Conservation (phyloP, 1,140 invertebrate species). For the Drosophila nigromelanica region DNA sequence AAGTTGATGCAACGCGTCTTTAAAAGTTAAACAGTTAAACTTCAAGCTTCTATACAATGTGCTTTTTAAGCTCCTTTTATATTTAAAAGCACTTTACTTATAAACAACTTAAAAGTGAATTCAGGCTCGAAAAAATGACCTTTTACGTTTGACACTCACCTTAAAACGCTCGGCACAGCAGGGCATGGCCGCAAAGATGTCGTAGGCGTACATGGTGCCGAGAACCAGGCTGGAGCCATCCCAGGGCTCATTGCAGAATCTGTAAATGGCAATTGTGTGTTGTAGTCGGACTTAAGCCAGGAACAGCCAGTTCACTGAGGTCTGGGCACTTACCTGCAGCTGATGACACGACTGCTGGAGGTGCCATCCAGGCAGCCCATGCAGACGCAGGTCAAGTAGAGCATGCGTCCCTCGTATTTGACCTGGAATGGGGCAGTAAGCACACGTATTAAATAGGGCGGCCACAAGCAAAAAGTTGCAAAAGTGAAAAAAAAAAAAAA, state of each 20-base stretch:
- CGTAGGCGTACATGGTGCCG: slow-evolving; percentile 98
- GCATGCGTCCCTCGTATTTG: slow-evolving; percentile 93
- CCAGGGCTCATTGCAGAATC: slow-evolving; percentile 94
- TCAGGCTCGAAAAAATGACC: too few relatives aligned
- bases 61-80: too few relatives aligned
- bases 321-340: slow-evolving; percentile 85
- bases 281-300: too few relatives aligned
- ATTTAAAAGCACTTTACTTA: too few relatives aligned
- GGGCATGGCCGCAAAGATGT: slow-evolving; percentile 98
- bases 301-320: too few relatives aligned
- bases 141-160: slow-evolving; percentile 84
- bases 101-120: too few relatives aligned
- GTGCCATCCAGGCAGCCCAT: slow-evolving; percentile 95
- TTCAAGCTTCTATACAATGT: too few relatives aligned
- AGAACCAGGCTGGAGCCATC: slow-evolving; percentile 96
- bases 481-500: not conserved
- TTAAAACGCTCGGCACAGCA: slow-evolving; percentile 97
- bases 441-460: slow-evolving; percentile 19
- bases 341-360: slow-evolving; percentile 88
- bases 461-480: not conserved
- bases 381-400: slow-evolving; percentile 96
- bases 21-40: too few relatives aligned
- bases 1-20: too few relatives aligned
- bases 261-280: slow-evolving; percentile 36
- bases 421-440: slow-evolving; percentile 86